Conservation (phyloP, 1,140 invertebrate genomes). For the Nasonia vitripennis region DNA sequence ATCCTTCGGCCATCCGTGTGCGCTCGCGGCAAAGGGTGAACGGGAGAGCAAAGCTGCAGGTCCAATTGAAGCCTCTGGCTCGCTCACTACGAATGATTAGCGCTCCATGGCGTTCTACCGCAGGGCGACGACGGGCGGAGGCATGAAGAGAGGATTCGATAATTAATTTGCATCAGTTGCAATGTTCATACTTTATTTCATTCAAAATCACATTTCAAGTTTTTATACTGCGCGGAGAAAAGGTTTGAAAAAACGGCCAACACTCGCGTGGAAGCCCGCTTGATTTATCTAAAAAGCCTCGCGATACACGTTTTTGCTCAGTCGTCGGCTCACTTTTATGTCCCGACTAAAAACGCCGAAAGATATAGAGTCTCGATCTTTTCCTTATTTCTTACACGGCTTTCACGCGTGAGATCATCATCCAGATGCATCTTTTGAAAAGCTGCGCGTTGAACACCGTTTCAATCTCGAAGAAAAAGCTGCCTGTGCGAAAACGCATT, state of each 20-base stretch:
- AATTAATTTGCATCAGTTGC: too few species aligned
- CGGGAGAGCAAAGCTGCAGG: neutral
- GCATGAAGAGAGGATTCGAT: too few species aligned
- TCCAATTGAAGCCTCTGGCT: neutral
- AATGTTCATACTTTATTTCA: too few species aligned
- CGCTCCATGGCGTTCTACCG: neutral
- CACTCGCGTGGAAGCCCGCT: too few species aligned
- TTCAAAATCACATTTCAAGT: too few species aligned
- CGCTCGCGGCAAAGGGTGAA: neutral
- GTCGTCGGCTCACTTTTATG: too few species aligned
- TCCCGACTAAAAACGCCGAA: too few species aligned
- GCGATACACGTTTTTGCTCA: too few species aligned
- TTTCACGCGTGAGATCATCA: neutral
- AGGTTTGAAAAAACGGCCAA: too few species aligned
- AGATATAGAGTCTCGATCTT: too few species aligned
- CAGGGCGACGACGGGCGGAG: neutral
- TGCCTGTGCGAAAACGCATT: neutral
- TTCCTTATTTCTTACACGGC: neutral
- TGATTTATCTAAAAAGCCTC: too few species aligned
- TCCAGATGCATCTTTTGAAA: slow-evolving; percentile 28
- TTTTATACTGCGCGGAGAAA: too few species aligned
- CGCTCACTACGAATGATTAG: neutral
- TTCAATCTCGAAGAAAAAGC: neutral
- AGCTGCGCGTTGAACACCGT: neutral
- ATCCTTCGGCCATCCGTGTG: neutral